These are phyloP conservation scores for Taenaris catops DNA, from an alignment of 2,888 invertebrate genomes.

Conservation along the genomic window DNA sequence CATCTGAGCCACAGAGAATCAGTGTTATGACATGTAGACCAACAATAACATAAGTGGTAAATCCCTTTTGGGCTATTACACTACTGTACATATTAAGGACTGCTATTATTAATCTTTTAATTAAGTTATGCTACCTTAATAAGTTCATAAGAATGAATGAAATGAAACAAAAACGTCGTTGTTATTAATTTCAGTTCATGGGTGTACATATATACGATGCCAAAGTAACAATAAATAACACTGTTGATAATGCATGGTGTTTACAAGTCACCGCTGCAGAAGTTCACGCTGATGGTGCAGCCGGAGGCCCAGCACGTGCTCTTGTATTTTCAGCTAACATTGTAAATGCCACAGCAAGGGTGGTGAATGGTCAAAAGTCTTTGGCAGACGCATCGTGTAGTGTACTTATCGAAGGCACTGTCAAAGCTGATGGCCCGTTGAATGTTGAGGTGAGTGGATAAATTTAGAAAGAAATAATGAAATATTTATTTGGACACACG, in stretches of 20 bases:
- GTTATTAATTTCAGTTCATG: too few species aligned
- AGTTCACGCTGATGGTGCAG: conserved; percentile 85
- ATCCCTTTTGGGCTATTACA: too few species aligned
- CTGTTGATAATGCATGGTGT: conserved; percentile 84
- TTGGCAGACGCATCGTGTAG: conserved; percentile 87
- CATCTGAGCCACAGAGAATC: too few species aligned
- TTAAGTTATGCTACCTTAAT: too few species aligned
- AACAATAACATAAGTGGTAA: too few species aligned
- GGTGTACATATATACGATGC: conserved; percentile 90
- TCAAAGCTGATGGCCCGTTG: conserved; percentile 91
- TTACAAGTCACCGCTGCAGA: conserved; percentile 85
- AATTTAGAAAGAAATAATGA: too few species aligned
- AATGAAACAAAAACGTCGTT: too few species aligned
- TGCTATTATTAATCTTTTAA: too few species aligned
- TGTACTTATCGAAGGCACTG: conserved; percentile 86
- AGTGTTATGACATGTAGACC: too few species aligned
- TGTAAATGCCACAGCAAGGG: conserved; percentile 81
- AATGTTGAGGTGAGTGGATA: conserved; percentile 85
- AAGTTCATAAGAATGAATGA: too few species aligned
- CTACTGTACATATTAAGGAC: too few species aligned
- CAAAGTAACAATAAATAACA: conserved; percentile 56
- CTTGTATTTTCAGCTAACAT: conserved; percentile 87
- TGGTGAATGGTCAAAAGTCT: conserved; percentile 77
- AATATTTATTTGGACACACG: too few species aligned
- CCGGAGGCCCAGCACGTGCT: conserved; percentile 83